Conservation (phyloP, 2,797 vertebrate species). For the Acrossocheilus wenchowensis region DNA sequence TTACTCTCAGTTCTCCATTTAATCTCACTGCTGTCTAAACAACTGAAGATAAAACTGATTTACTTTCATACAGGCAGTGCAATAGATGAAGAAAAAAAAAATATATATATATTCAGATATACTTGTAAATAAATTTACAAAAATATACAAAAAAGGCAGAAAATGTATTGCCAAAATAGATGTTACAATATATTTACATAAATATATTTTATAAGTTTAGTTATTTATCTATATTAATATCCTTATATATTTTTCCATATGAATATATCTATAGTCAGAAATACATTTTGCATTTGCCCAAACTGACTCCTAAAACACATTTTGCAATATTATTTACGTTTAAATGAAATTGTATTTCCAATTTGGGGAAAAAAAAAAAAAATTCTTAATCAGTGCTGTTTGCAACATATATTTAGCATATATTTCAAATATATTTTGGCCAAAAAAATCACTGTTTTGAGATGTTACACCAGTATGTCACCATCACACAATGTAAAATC, state of each 20-base stretch:
- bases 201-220: neutral
- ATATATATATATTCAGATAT: neutral
- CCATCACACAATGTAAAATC: neutral
- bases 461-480: neutral
- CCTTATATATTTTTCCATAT: neutral
- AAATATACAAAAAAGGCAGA: neutral
- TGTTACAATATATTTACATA: neutral
- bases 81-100: neutral
- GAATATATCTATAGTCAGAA: neutral
- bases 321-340: neutral
- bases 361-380: neutral
- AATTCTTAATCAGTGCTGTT: neutral
- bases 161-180: neutral
- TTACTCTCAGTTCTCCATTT: too few species aligned
- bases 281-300: neutral
- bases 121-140: neutral
- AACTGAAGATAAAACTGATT: neutral
- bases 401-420: neutral
- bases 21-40: too few species aligned
- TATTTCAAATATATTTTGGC: neutral
- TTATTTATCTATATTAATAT: neutral
- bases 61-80: neutral
- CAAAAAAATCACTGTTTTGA: neutral
- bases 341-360: neutral
- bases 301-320: neutral